phyloP scores from a whole-genome alignment of 2,797 vertebrate genomes.

The Bryconaethiops microstoma region DNA sequence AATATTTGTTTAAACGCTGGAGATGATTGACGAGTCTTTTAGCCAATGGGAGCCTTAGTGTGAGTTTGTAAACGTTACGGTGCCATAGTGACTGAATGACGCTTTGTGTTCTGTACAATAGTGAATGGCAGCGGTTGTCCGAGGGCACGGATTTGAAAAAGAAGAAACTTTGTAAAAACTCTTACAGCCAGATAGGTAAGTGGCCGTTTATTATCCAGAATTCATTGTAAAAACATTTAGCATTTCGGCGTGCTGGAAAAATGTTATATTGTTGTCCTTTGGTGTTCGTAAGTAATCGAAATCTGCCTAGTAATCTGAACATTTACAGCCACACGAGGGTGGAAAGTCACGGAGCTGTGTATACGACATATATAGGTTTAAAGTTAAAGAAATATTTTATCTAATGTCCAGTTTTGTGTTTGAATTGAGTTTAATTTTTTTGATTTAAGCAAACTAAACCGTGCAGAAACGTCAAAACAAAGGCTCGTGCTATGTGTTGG shows the following conservation, averaged over 20 bases:
- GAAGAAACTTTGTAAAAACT: slow-evolving; percentile 36
- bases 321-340: background rate
- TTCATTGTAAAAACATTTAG: background rate
- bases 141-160: slow-evolving; percentile 60
- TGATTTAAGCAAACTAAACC: background rate
- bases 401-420: background rate
- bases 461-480: slow-evolving; percentile 15
- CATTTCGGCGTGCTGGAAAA: background rate
- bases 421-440: background rate
- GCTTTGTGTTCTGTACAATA: slow-evolving; percentile 71
- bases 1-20: slow-evolving; percentile 71
- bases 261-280: background rate
- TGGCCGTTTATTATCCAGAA: background rate
- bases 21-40: slow-evolving; percentile 55
- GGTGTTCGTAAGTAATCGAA: slow-evolving; percentile 4
- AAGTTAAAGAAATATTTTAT: no score
- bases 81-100: slow-evolving; percentile 83
- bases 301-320: background rate
- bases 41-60: slow-evolving; percentile 54
- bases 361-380: background rate
- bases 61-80: slow-evolving; percentile 68
- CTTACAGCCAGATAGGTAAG: slow-evolving; percentile 26
- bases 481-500: background rate
- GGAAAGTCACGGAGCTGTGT: background rate
- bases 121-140: slow-evolving; percentile 62